These are phyloP conservation scores for Ibycter americanus DNA, from an alignment of 2,797 vertebrate species.

Conservation along the genomic window DNA sequence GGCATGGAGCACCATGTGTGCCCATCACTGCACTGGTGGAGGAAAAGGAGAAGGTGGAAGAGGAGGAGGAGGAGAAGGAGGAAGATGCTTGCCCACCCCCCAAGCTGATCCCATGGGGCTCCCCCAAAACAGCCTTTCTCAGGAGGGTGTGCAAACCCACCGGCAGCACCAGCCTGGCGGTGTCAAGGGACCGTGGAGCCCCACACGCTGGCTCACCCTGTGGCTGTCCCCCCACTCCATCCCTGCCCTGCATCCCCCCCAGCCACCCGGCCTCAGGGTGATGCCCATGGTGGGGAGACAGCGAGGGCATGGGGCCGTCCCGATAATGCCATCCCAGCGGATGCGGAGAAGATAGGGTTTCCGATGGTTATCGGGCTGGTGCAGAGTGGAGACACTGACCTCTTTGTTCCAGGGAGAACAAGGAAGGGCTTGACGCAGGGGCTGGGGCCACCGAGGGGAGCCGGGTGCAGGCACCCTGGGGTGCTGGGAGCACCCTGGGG, in stretches of 20 bases:
- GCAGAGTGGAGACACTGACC: conserved; percentile 84
- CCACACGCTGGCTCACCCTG: fast-evolving
- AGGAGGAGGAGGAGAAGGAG: neutral
- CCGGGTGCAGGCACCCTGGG: fast-evolving
- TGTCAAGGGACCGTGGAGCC: fast-evolving
- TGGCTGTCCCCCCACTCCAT: fast-evolving
- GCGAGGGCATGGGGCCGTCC: conserved; percentile 40
- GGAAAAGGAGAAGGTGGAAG: neutral
- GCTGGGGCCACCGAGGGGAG: neutral
- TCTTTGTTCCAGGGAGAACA: conserved; percentile 87
- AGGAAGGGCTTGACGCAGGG: conserved; percentile 39
- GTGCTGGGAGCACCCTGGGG: neutral
- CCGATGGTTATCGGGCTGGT: conserved; percentile 85
- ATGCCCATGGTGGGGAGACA: neutral
- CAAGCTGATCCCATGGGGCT: neutral
- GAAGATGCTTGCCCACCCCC: neutral
- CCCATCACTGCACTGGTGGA: neutral
- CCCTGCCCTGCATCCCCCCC: neutral
- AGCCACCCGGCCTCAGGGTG: neutral
- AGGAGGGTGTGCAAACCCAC: fast-evolving
- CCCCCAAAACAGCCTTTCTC: neutral
- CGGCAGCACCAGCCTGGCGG: fast-evolving
- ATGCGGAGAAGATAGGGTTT: conserved; percentile 85
- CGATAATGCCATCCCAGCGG: conserved; percentile 64
- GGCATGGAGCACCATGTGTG: fast-evolving